These are phyloP conservation scores for Chionis minor DNA, from an alignment of 2,113 vertebrate genomes.

Conservation along the genomic window DNA sequence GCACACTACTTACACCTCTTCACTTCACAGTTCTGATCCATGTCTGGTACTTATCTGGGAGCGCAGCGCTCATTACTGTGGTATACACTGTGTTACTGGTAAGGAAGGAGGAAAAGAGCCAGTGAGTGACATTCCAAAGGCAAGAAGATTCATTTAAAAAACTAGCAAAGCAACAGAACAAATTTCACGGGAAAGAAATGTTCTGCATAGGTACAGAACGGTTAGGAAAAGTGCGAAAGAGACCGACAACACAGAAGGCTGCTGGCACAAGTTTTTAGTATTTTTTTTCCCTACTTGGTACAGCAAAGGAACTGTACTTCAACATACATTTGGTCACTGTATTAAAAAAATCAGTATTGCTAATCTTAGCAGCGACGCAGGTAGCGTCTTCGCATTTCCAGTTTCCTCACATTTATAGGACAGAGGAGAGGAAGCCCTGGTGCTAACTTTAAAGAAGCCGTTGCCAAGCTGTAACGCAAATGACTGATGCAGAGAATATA, in stretches of 20 bases:
- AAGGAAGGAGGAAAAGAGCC: not conserved
- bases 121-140: not conserved
- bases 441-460: not conserved
- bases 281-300: not conserved
- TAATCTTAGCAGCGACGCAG: not conserved
- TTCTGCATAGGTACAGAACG: not conserved
- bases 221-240: not conserved
- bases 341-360: not conserved
- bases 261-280: not conserved
- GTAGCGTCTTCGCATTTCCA: not conserved
- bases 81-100: slow-evolving; percentile 77
- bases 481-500: not conserved
- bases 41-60: slow-evolving; percentile 70
- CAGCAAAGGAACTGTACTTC: not conserved
- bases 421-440: not conserved
- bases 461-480: not conserved
- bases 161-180: not conserved
- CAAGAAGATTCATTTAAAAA: not conserved
- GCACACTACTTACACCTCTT: not conserved
- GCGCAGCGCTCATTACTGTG: slow-evolving; percentile 76
- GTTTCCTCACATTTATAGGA: not conserved
- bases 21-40: slow-evolving; percentile 41
- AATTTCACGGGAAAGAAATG: not conserved
- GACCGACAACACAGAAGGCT: not conserved
- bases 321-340: not conserved